phyloP scores from a whole-genome alignment of 1,140 invertebrate genomes.

The Lamellibrachia luymesi region DNA sequence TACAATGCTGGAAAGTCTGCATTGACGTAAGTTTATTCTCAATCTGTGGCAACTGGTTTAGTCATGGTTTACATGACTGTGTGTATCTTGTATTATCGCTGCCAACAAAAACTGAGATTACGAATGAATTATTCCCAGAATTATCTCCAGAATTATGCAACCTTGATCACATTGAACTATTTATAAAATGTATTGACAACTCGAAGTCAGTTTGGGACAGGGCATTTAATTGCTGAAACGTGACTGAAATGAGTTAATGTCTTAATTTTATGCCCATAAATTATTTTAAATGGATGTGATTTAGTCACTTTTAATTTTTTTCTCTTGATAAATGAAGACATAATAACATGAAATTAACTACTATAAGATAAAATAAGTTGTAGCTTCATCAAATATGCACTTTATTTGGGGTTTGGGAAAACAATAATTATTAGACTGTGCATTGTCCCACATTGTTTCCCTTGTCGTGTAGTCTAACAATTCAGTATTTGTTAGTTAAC shows the following conservation, averaged over 20 bases:
- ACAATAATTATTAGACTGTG: not conserved
- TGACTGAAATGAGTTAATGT: not conserved
- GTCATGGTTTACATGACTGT: not conserved
- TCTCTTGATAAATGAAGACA: not conserved
- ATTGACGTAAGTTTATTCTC: slow-evolving; percentile 35
- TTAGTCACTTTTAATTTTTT: not conserved
- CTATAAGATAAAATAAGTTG: not conserved
- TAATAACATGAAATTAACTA: not conserved
- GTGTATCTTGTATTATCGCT: not conserved
- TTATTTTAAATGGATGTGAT: not conserved
- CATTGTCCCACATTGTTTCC: not conserved
- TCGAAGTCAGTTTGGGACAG: not conserved
- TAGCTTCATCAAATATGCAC: not conserved
- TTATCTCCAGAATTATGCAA: not conserved
- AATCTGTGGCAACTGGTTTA: not conserved
- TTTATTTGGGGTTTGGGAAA: not conserved
- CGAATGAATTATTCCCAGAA: not conserved
- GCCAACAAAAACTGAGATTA: not conserved
- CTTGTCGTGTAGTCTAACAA: not conserved
- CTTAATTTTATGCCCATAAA: not conserved
- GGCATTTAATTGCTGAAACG: no score
- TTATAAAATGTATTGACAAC: not conserved
- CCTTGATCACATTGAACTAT: not conserved
- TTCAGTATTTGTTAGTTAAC: not conserved
- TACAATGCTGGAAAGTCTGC: slow-evolving; percentile 43